Conservation (phyloP, 1,140 invertebrate genomes). For the Drosophila sproati region DNA sequence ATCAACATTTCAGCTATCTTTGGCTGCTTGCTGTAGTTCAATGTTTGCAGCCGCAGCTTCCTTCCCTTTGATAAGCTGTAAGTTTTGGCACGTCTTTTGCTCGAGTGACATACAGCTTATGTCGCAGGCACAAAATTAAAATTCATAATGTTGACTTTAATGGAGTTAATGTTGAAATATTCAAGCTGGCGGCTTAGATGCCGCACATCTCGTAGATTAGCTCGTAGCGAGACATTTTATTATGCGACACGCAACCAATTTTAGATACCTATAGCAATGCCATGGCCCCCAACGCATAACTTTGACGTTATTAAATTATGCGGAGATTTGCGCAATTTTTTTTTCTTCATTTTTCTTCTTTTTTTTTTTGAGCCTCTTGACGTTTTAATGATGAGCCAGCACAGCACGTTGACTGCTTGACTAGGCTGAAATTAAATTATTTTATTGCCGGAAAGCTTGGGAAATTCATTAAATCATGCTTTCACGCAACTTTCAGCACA, state of each 20-base stretch:
- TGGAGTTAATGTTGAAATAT: slow-evolving; percentile 71
- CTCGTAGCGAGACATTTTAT: slow-evolving; percentile 58
- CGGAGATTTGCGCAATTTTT: slow-evolving; percentile 69
- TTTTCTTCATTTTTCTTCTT: background rate
- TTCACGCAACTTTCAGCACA: slow-evolving; percentile 67
- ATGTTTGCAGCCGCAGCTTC: slow-evolving; percentile 1
- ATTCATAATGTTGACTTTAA: slow-evolving; percentile 76
- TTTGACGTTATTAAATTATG: slow-evolving; percentile 80
- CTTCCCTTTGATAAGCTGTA: background rate
- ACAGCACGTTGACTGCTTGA: slow-evolving; percentile 21
- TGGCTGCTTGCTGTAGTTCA: slow-evolving; percentile 16
- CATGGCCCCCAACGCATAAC: slow-evolving; percentile 33
- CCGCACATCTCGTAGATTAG: slow-evolving; percentile 70
- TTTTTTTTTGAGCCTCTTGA: slow-evolving; percentile 61
- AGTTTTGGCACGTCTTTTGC: slow-evolving; percentile 16
- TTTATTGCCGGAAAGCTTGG: slow-evolving; percentile 69
- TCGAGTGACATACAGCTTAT: slow-evolving; percentile 26
- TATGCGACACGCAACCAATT: slow-evolving; percentile 66
- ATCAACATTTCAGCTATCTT: slow-evolving; percentile 18
- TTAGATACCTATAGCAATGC: slow-evolving; percentile 44
- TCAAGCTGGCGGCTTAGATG: slow-evolving; percentile 66
- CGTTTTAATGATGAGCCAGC: slow-evolving; percentile 74
- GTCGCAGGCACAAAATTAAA: slow-evolving; percentile 52
- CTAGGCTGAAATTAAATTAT: slow-evolving; percentile 76
- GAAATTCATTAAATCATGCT: slow-evolving; percentile 75